These are phyloP conservation scores for Erythrolamprus reginae DNA, from an alignment of 2,113 vertebrate genomes.

Conservation along the genomic window DNA sequence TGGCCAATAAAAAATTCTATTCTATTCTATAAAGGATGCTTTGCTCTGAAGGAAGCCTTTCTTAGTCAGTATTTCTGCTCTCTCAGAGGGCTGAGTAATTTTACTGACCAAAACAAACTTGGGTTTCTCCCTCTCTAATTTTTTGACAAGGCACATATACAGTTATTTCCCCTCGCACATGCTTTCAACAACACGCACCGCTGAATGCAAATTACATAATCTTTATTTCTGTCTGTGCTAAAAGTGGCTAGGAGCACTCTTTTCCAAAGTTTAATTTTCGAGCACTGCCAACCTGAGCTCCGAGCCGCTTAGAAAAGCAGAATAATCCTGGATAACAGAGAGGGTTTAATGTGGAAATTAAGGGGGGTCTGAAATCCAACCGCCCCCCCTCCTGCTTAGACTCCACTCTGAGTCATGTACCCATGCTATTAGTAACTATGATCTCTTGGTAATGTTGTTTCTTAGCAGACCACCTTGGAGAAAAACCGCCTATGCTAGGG, in stretches of 20 bases:
- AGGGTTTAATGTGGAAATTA: slow-evolving; percentile 14
- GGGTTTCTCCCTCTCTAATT: neutral
- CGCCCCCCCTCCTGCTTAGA: neutral
- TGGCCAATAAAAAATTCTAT: too few species aligned
- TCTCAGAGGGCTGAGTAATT: neutral
- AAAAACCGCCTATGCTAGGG: neutral
- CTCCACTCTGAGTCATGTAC: slow-evolving; percentile 12
- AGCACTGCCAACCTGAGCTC: neutral
- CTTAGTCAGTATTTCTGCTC: neutral
- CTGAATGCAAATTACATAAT: slow-evolving; percentile 17
- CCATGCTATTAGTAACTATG: neutral
- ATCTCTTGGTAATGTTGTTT: neutral
- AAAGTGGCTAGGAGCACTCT: slow-evolving; percentile 9
- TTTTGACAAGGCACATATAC: neutral
- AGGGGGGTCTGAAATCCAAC: neutral
- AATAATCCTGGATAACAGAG: neutral
- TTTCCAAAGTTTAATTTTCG: slow-evolving; percentile 3
- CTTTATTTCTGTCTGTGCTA: slow-evolving; percentile 15
- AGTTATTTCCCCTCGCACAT: neutral
- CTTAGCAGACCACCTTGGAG: slow-evolving; percentile 9
- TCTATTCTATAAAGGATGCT: neutral
- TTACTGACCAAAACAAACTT: slow-evolving; percentile 17
- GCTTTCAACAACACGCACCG: neutral
- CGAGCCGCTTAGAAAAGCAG: neutral
- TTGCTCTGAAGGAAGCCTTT: neutral